Evolutionary conservation across 2,113 vertebrate genomes (phyloP).

Genomic region (Laticauda colubrina): DNA sequence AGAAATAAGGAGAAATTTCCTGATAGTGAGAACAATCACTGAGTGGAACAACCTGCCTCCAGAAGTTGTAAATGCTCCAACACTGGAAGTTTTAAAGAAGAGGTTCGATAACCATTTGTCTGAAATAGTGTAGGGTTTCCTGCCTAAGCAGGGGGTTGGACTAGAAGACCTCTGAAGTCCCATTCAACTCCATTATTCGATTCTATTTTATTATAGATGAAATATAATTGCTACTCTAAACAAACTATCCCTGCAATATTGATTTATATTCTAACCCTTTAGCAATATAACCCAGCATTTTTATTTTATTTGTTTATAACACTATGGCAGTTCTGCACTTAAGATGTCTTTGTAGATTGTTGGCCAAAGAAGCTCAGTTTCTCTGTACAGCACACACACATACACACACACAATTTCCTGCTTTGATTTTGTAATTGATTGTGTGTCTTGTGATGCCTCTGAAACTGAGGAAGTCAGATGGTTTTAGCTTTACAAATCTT

Average conservation of each 20-base stretch:
- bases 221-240: slow-evolving; percentile 34
- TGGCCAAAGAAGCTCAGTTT: slow-evolving; percentile 31
- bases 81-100: too few species aligned
- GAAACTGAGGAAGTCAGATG: not conserved
- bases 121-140: too few species aligned
- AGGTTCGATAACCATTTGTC: too few species aligned
- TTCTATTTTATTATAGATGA: slow-evolving; percentile 36
- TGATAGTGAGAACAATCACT: not conserved
- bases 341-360: slow-evolving; percentile 52
- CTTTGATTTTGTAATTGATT: slow-evolving; percentile 54
- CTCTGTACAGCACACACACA: slow-evolving; percentile 40
- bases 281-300: slow-evolving; percentile 40
- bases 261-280: slow-evolving; percentile 54
- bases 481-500: slow-evolving; percentile 33
- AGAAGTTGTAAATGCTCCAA: too few species aligned
- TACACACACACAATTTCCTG: slow-evolving; percentile 6
- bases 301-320: slow-evolving; percentile 42
- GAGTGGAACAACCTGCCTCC: too few species aligned
- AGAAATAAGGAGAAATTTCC: not conserved
- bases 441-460: slow-evolving; percentile 25
- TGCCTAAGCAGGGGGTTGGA: too few species aligned
- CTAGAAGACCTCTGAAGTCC: too few species aligned
- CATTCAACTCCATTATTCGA: not conserved
- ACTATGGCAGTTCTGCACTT: slow-evolving; percentile 33
- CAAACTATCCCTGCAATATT: slow-evolving; percentile 36